Evolutionary conservation across 1,140 invertebrate genomes (phyloP).

Genomic region (Drosophila willistoni): DNA sequence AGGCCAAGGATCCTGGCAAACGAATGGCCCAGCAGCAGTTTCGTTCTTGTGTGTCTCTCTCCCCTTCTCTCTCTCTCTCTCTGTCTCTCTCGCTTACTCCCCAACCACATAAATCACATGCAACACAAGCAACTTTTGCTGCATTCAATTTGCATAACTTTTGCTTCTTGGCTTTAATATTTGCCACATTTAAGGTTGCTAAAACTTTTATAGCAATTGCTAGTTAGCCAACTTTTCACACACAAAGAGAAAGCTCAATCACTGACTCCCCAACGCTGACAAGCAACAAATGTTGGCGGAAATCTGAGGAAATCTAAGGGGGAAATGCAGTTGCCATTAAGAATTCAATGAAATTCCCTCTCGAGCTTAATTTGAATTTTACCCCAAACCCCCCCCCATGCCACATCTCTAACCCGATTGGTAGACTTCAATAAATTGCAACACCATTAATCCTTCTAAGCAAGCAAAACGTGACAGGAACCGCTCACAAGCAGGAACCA

Average conservation of each 20-base stretch:
- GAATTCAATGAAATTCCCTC: not conserved
- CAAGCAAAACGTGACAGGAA: slow-evolving; percentile 30
- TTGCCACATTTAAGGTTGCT: slow-evolving; percentile 53
- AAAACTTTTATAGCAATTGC: slow-evolving; percentile 63
- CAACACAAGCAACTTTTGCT: slow-evolving; percentile 68
- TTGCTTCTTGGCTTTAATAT: slow-evolving; percentile 27
- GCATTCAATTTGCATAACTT: slow-evolving; percentile 79
- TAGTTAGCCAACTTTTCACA: slow-evolving; percentile 39
- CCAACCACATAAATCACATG: slow-evolving; percentile 76
- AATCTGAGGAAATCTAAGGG: slow-evolving; percentile 51
- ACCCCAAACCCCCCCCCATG: slow-evolving; percentile 4
- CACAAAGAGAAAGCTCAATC: not conserved
- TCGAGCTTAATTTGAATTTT: slow-evolving; percentile 59
- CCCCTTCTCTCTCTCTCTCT: not conserved
- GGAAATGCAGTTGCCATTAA: slow-evolving; percentile 59
- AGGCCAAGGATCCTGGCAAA: slow-evolving; percentile 33
- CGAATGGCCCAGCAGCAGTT: slow-evolving; percentile 23
- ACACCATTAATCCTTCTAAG: slow-evolving; percentile 60
- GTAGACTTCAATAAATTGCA: slow-evolving; percentile 63
- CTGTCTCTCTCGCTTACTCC: slow-evolving; percentile 33
- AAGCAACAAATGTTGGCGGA: slow-evolving; percentile 66
- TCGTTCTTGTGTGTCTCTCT: not conserved
- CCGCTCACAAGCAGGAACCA: slow-evolving; percentile 33
- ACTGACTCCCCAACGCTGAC: slow-evolving; percentile 32
- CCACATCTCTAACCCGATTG: slow-evolving; percentile 43